Evolutionary conservation across 1,140 invertebrate species (phyloP), one percentile per base, ranked within the genome.

Genomic region (Drosophila funebris): DNA sequence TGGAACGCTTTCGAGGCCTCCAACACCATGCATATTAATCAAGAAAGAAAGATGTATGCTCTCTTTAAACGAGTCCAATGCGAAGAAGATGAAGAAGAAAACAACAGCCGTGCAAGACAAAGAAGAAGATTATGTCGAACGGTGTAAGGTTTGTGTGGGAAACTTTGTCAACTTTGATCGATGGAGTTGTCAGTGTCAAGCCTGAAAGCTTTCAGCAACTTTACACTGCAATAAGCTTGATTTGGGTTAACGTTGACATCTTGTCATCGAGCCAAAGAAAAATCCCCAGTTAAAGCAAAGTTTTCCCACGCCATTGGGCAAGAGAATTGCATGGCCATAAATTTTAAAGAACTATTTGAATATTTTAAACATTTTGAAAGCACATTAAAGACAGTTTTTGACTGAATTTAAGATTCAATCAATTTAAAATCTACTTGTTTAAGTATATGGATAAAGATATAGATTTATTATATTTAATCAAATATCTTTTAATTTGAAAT

Each of bases 1-100:
- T 67, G 53, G 53, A 72, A 46, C 53, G 53, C 43, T 57, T 66
- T 67, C 69, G 69, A 58, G 62, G 69, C 37, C 62, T 44, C 29
- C 33, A n/a, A 37, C 68, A 48, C 29, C 14, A 4, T 29, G 70
- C 63, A 68, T 73, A 56, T 73, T 73, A 68, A 68, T 31, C 48
- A 48, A 24, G 43, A 9, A 53, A 37, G 14, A 16, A 18, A 41
- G 37, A 24, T 22, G 43, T 46, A 24, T 46, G 18, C 3, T 4
- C 18, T 44, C 8, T 44, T 11, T 22, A 48, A 48, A 27, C 24
- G n/a, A 48, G 44, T 29, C 24, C 44, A 48, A 48, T 4, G 13
- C n/a, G 44, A n/a, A 14, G 20, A 46, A 43, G 8, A 43, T n/a
- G n/a, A n/a, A n/a, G n/a, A n/a, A n/a, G n/a, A n/a, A n/a, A n/a